Evolutionary conservation across 1,140 invertebrate genomes (phyloP).

Genomic region (Drosophila elegans): DNA sequence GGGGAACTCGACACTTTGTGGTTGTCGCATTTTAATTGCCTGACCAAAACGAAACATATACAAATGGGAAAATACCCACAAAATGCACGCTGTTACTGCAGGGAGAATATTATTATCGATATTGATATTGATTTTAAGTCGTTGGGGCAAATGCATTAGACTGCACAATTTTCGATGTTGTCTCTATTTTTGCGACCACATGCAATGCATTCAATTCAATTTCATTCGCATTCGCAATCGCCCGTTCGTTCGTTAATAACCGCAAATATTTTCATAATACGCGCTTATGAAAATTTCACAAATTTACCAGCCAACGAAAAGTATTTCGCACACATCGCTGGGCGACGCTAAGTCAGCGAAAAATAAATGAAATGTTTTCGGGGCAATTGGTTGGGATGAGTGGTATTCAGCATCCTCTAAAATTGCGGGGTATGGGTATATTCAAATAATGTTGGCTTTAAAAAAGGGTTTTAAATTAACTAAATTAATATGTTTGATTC

Average conservation of each 20-base stretch:
- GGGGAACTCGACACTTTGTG: conserved; percentile 48
- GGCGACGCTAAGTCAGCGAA: conserved; percentile 36
- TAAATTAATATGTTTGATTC: neutral
- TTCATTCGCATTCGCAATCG: neutral
- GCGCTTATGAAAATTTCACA: conserved; percentile 41
- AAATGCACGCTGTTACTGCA: conserved; percentile 10
- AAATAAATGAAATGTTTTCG: conserved; percentile 39
- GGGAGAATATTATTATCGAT: conserved; percentile 37
- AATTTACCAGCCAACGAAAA: conserved; percentile 29
- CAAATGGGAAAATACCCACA: conserved; percentile 29
- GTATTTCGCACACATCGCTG: conserved; percentile 43
- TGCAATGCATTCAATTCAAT: conserved; percentile 44
- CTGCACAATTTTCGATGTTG: conserved; percentile 10
- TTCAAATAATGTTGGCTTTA: neutral
- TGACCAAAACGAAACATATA: conserved; percentile 30
- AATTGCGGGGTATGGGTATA: neutral
- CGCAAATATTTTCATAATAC: conserved; percentile 52
- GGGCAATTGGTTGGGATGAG: conserved; percentile 6
- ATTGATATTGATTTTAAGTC: conserved; percentile 51
- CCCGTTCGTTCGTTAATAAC: conserved; percentile 42
- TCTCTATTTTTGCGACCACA: neutral
- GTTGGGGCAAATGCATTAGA: conserved; percentile 43
- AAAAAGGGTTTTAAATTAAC: neutral
- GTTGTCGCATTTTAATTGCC: conserved; percentile 71
- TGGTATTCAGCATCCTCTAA: neutral